Conservation (phyloP, 1,140 invertebrate species). For the Argopecten irradians region DNA sequence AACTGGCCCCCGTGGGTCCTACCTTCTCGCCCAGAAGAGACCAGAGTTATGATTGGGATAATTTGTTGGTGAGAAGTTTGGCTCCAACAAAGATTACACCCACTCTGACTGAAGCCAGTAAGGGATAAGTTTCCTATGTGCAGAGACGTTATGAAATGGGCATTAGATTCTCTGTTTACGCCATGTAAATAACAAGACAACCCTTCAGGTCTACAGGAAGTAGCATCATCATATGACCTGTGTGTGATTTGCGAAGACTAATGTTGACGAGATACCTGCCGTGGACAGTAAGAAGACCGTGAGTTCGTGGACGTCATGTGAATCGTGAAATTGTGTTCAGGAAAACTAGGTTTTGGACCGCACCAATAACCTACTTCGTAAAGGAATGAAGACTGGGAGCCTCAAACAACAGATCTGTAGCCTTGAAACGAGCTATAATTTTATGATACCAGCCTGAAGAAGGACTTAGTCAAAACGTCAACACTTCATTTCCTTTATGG, state of each 20-base stretch:
- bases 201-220: conserved; percentile 44
- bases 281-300: conserved; percentile 32
- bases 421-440: too few relatives aligned
- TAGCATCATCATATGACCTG: not conserved
- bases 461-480: too few relatives aligned
- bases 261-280: too few relatives aligned
- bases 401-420: conserved; percentile 32
- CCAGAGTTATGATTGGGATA: conserved; percentile 40
- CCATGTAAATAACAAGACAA: conserved; percentile 35
- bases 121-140: too few relatives aligned
- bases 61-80: conserved; percentile 37
- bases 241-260: not conserved
- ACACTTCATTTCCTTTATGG: too few relatives aligned
- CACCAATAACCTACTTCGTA: conserved; percentile 35
- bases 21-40: conserved; percentile 36
- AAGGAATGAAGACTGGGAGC: not conserved
- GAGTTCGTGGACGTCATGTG: conserved; percentile 29
- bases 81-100: too few relatives aligned
- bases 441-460: too few relatives aligned
- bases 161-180: not conserved
- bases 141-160: too few relatives aligned
- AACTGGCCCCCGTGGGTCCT: not conserved
- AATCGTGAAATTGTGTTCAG: conserved; percentile 12
- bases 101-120: too few relatives aligned
- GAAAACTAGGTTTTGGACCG: conserved; percentile 33